Base-by-base conservation (phyloP, 1,140 invertebrate species). In the Zelostemma sp. region DNA sequence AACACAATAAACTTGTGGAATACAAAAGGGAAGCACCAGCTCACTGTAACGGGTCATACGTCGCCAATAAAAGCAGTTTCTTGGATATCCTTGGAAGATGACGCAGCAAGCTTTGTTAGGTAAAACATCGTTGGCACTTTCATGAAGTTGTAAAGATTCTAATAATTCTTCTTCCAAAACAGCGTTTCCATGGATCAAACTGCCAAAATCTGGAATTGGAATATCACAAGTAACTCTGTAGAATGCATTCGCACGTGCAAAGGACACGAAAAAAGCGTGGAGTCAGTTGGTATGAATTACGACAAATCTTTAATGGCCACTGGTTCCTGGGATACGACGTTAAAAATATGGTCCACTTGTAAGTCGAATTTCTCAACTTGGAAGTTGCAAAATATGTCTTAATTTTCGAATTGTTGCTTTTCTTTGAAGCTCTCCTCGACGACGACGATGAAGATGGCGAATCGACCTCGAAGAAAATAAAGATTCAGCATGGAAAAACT, bases 121-220 rank as follows among this genome's bases (percentile, higher is more conserved):
- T 93, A 83, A 72, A 31, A n/a, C n/a, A n/a, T n/a, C n/a, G n/a
- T n/a, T n/a, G n/a, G n/a, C n/a, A n/a, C n/a, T n/a, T n/a, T n/a
- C n/a, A n/a, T n/a, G n/a, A n/a, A n/a, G n/a, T n/a, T n/a, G n/a
- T n/a, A 25, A 25, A 25, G 21, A 25, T 25, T 25, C 21, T 25
- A 3, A 25, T 8, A 25, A 25, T 25, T 25, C 8, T 25, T n/a
- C n/a, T n/a, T n/a, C n/a, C n/a, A n/a, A n/a, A 25, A 80, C 46
- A 94, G 92, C 87, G 92, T 89, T 17, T 97, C 96, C 12, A 94
- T 97, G 83, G 97, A 99, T 85, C 94, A 98, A 82, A 95, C 94
- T 1, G 91, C 92, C 0, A 92, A 95, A 85, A 81, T 98, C 33
- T 99, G 97, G 97, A 89, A 92, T 62, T 96, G 94, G 93, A 91